A percentile compares a stretch with the other conserved stretches of the same genome.
Evolutionary conservation across 2,888 invertebrate genomes (phyloP).

Genomic region (Suillia variegata): DNA sequence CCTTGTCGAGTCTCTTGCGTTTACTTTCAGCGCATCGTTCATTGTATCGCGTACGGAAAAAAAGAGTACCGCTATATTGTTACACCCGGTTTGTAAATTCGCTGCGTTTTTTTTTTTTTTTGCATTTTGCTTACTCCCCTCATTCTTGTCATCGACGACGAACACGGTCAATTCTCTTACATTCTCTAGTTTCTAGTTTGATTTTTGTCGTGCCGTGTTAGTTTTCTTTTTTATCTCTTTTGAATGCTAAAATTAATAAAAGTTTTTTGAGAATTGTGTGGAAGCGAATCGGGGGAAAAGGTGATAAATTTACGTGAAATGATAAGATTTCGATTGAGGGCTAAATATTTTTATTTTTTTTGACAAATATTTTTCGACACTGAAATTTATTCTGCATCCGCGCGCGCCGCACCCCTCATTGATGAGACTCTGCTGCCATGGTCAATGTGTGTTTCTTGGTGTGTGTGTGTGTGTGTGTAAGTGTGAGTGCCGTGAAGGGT

Average conservation of each 20-base stretch:
- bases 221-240: slow-evolving; percentile 13
- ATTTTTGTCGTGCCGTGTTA: slow-evolving; percentile 27
- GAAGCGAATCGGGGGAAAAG: neutral
- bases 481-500: neutral
- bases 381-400: no score
- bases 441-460: no score
- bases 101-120: slow-evolving; percentile 21
- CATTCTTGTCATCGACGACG: slow-evolving; percentile 21
- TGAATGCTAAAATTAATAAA: neutral
- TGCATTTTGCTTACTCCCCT: slow-evolving; percentile 12
- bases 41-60: slow-evolving; percentile 1
- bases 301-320: neutral
- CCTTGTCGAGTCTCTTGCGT: no score
- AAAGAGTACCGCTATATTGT: neutral
- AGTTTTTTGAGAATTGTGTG: neutral
- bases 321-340: neutral
- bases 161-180: no score
- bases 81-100: slow-evolving; percentile 24
- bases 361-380: no score
- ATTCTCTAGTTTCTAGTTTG: slow-evolving; percentile 15
- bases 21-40: no score
- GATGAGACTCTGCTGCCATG: no score
- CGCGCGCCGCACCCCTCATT: no score
- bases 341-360: no score
- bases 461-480: neutral